Conservation (phyloP, 2,797 vertebrate genomes). For the Arctocebus calabarensis region DNA sequence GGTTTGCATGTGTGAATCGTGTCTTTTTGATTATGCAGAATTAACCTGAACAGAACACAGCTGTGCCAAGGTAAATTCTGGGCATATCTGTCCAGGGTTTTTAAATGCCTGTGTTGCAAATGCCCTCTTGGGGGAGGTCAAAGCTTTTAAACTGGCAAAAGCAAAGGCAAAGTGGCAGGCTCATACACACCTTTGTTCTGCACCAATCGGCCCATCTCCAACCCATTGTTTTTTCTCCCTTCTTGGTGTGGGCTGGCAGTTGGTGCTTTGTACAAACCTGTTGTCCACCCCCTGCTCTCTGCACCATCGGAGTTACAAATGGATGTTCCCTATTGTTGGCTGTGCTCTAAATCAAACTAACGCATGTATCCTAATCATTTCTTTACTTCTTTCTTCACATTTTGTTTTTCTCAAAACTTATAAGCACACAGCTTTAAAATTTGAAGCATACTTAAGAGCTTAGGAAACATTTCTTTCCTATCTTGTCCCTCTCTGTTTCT, state of each 20-base stretch:
- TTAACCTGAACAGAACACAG: constrained; percentile 73
- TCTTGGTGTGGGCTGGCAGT: neutral
- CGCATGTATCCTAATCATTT: constrained; percentile 54
- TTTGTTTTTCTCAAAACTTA: neutral
- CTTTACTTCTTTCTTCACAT: constrained; percentile 26
- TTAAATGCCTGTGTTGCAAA: neutral
- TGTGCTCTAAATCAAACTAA: constrained; percentile 62
- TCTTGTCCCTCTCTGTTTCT: neutral
- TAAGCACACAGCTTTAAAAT: constrained; percentile 48
- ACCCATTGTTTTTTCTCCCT: neutral
- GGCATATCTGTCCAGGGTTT: neutral
- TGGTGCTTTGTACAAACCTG: neutral
- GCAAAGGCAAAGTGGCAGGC: neutral
- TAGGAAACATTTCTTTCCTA: neutral
- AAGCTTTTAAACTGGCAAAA: neutral
- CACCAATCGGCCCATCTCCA: neutral
- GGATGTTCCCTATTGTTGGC: constrained; percentile 33
- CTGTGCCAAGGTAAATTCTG: constrained; percentile 45
- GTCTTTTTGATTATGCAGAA: constrained; percentile 63
- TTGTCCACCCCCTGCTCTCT: neutral
- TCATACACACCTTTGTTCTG: neutral
- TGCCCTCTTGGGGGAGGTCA: neutral
- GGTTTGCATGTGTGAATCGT: constrained; percentile 69
- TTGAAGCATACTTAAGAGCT: neutral
- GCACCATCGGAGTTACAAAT: constrained; percentile 45